Evolutionary conservation across 1,140 invertebrate species (phyloP), one percentile per base, ranked within the genome.

Genomic region (Bombus turneri): DNA sequence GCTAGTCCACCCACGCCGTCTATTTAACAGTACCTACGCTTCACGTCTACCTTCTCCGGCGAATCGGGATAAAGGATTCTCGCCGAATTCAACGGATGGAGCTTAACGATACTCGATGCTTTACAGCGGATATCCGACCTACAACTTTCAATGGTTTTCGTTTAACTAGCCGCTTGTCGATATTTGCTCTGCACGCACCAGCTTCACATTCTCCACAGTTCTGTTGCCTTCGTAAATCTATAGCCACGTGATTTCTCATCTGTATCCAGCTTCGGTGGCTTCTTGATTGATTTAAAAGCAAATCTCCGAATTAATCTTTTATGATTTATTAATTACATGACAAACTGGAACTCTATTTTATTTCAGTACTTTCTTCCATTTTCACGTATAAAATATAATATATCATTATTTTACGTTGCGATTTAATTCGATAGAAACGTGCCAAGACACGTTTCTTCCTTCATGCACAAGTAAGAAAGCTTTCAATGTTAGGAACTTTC

Each of bases 21-120:
- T 71, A 76, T 74, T 83, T 86, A 83, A 73, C 22, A 31, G 43
- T 12, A 10, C 47, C 47, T 53, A 53, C 59, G 59, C 59, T 72
- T 57, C 41, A 43, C n/a, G 41, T 69, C 43, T 68, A 34, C 69
- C 34, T 62, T 15, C 47, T 28, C 15, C 10, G 37, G 8, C 39
- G 68, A 39, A 37, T 41, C 66, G 2, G 74, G n/a, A 84, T 71
- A 80, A 77, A 69, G 73, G 62, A 66, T 75, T 39, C 72, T 18
- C n/a, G 57, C 34, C 25, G 47, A 43, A 25, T 68, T 62, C 28
- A 47, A 53, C 47, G 47, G 47, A 53, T 6, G 47, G 18, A 71
- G 47, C 12, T 80, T 25, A n/a, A 69, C 78, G 34, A 28, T 22
- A 53, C 31, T 81, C 43, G 39, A 78, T 18, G 72, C 59, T 37